Conservation (phyloP, 2,888 invertebrate species). For the Cryptops parisi region DNA sequence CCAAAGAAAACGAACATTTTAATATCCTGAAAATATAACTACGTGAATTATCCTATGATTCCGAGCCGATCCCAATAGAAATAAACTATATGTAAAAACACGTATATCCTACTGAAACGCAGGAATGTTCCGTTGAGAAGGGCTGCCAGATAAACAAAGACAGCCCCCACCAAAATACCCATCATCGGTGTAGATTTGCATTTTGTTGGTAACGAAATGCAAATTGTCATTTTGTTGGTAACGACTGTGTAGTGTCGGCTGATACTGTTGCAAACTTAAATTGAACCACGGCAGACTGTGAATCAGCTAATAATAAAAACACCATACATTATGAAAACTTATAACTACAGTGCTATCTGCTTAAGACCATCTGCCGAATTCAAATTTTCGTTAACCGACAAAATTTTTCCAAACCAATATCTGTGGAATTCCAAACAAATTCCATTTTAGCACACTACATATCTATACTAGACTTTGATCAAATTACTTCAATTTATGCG, state of each 20-base stretch:
- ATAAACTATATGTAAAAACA: no score
- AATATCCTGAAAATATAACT: not conserved
- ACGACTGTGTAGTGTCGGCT: slow-evolving; percentile 10
- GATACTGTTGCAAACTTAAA: slow-evolving; percentile 14
- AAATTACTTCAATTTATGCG: no score
- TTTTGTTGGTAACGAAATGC: not conserved
- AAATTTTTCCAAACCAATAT: no score
- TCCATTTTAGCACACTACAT: no score
- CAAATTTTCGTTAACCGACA: no score
- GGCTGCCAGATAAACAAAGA: slow-evolving; percentile 6
- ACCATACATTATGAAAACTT: no score
- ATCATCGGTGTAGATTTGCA: not conserved
- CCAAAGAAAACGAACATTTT: not conserved
- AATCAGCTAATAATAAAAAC: no score
- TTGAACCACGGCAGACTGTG: slow-evolving; percentile 13
- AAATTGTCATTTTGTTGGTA: slow-evolving; percentile 2
- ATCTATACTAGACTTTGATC: no score
- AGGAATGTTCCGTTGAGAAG: not conserved
- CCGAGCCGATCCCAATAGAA: no score
- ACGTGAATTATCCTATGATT: not conserved
- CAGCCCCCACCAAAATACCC: slow-evolving; percentile 15
- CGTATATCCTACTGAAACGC: not conserved
- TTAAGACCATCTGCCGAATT: no score
- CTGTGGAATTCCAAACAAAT: no score
- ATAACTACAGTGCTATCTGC: no score